Percentiles rank a stretch among this genome's conserved stretches.
Evolutionary conservation across 2,888 invertebrate genomes (phyloP).

Genomic region (Lycocerus yunnanus): DNA sequence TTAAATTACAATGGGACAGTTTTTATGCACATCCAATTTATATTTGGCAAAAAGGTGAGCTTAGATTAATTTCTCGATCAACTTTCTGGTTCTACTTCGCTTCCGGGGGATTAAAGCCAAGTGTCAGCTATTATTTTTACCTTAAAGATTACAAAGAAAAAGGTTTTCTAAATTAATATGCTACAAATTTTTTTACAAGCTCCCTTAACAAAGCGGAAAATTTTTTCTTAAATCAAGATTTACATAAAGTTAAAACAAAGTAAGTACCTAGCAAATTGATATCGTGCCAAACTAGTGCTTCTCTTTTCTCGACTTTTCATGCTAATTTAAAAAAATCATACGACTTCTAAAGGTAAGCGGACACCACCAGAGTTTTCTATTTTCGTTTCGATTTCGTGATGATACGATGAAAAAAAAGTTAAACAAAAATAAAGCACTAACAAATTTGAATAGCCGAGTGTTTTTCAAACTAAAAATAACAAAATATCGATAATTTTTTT

Average conservation of each 20-base stretch:
- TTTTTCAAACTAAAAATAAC: neutral
- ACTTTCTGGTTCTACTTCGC: neutral
- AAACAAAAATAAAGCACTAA: neutral
- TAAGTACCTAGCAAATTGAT: neutral
- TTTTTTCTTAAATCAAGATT: neutral
- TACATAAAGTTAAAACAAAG: neutral
- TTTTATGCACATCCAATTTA: neutral
- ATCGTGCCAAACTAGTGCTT: neutral
- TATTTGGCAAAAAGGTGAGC: neutral
- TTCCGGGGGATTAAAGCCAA: neutral
- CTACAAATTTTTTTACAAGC: neutral
- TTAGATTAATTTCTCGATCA: neutral
- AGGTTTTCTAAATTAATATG: neutral
- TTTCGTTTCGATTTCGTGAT: too few relatives aligned
- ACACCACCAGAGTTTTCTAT: neutral
- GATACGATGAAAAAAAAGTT: neutral
- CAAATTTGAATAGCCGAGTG: neutral
- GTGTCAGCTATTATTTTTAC: neutral
- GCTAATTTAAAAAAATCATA: neutral
- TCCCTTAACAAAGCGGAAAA: too few relatives aligned
- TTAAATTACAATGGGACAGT: neutral
- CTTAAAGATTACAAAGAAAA: neutral
- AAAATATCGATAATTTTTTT: neutral
- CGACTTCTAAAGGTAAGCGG: neutral
- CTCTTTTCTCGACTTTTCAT: neutral